A percentile compares a stretch with the other conserved stretches of the same genome.
These are phyloP conservation scores for Xanthostigma xanthostigma DNA, from an alignment of 2,888 invertebrate species.

Conservation along the genomic window DNA sequence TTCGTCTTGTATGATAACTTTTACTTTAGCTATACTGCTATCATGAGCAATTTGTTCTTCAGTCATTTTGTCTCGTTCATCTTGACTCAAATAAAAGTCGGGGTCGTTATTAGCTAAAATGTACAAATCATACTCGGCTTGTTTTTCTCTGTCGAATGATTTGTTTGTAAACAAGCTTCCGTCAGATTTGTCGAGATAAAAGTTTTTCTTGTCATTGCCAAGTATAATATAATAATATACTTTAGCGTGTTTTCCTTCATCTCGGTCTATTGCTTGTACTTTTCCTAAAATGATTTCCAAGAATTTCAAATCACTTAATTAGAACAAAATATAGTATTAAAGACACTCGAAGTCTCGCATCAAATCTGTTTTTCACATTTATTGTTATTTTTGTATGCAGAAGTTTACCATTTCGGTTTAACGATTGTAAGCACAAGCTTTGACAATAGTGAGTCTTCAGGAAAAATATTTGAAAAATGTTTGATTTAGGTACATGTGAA, in stretches of 20 bases:
- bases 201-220: constrained; percentile 63
- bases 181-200: constrained; percentile 63
- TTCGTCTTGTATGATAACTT: constrained; percentile 58
- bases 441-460: too few species aligned
- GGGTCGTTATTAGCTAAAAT: constrained; percentile 76
- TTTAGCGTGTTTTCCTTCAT: constrained; percentile 65
- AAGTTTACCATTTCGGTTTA: too few species aligned
- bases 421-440: too few species aligned
- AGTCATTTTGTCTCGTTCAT: constrained; percentile 31
- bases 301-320: constrained; percentile 1
- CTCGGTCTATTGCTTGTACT: constrained; percentile 57
- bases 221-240: constrained; percentile 71
- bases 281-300: constrained; percentile 33
- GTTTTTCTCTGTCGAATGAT: constrained; percentile 68
- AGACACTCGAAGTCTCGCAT: neutral
- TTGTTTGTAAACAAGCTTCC: constrained; percentile 68
- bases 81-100: constrained; percentile 44
- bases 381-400: too few species aligned
- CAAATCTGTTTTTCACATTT: too few species aligned
- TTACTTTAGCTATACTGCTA: constrained; percentile 55
- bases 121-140: constrained; percentile 56
- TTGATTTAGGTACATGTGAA: too few species aligned
- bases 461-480: too few species aligned
- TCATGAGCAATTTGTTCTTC: constrained; percentile 32
- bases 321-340: neutral